Base-by-base conservation (phyloP, 2,888 invertebrate species). In the Sphaerophoria taeniata region DNA sequence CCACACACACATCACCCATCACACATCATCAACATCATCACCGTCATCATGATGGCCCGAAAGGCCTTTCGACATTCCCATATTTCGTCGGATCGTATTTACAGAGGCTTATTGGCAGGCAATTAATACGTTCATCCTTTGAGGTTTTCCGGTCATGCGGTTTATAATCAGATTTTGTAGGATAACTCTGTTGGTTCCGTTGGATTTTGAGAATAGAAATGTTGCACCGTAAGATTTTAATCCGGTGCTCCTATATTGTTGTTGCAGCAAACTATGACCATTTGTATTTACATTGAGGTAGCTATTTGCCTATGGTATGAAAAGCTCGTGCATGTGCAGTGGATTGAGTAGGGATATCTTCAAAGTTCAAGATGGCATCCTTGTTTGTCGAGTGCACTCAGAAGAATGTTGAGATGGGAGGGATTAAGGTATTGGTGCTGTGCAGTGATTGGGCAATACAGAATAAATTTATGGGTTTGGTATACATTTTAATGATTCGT, bases 81-180 rank as follows among this genome's bases (percentile, higher is more conserved):
- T 63, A 67, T 51, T 67, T n/a, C n/a, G n/a, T n/a, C n/a, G n/a
- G n/a, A n/a, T 58, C 45, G 69, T 81, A 85, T 85, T 85, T 80
- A 53, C 67, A 63, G 72, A 61, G 60, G 85, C 73, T 85, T 80
- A 85, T 80, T 70, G 85, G 80, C 56, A 80, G 76, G 65, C 51
- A n/a, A 85, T 81, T 77, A 86, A 73, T 74, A 69, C 77, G 74
- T 82, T 78, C 77, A 86, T 78, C 86, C 73, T 78, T 67, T 86
- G 74, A 71, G 86, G 82, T 77, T 81, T 82, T 71, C 82, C 82
- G 82, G 86, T 78, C 81, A 81, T 86, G 86, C 81, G 86, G 86
- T 67, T 86, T 86, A 77, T 77, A 82, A 78, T 72, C 86, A 74
- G 56, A 74, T 77, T 60, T 63, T 58, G 33, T 9, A 58, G 49